Percentiles rank a stretch among this genome's conserved stretches.
phyloP scores from a whole-genome alignment of 2,888 invertebrate genomes.

The Tinea semifulvella region DNA sequence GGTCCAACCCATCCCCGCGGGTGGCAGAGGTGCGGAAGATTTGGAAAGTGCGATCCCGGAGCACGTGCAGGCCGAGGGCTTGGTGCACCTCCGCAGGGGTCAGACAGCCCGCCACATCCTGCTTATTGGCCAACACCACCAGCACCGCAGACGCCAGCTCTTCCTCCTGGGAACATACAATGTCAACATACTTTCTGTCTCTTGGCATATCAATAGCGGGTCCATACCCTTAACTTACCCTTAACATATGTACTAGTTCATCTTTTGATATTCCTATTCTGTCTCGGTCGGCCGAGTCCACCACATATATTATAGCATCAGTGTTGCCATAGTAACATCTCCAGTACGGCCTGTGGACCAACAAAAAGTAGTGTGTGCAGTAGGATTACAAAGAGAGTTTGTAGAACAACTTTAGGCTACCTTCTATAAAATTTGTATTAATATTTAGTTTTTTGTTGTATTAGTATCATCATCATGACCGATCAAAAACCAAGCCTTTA shows the following conservation, averaged over 20 bases:
- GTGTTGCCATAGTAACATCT: slow-evolving; percentile 99
- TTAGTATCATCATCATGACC: too few relatives aligned
- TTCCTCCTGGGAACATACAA: slow-evolving; percentile 77
- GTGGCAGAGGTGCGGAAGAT: slow-evolving; percentile 99
- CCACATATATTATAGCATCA: slow-evolving; percentile 99
- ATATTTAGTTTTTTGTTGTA: neutral
- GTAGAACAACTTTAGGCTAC: neutral
- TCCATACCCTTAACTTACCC: slow-evolving; percentile 68
- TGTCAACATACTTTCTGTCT: neutral
- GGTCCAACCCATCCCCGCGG: slow-evolving; percentile 97
- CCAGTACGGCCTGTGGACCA: slow-evolving; percentile 91
- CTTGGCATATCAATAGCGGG: neutral
- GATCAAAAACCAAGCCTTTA: too few relatives aligned
- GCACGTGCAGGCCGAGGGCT: slow-evolving; percentile 91
- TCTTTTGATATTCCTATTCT: slow-evolving; percentile 99
- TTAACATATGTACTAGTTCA: slow-evolving; percentile 95
- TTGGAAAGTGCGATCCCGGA: slow-evolving; percentile 98
- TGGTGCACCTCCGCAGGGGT: slow-evolving; percentile 97
- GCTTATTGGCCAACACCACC: slow-evolving; percentile 98
- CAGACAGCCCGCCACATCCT: slow-evolving; percentile 98
- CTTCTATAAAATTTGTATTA: neutral
- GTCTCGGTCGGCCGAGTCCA: slow-evolving; percentile 98
- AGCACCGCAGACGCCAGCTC: slow-evolving; percentile 95
- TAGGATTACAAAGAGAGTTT: too few relatives aligned
- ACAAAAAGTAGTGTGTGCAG: neutral